Percentiles rank a stretch among this genome's conserved stretches.
These are phyloP conservation scores for Dolichopus griseipennis DNA, from an alignment of 2,888 invertebrate genomes.

Conservation along the genomic window DNA sequence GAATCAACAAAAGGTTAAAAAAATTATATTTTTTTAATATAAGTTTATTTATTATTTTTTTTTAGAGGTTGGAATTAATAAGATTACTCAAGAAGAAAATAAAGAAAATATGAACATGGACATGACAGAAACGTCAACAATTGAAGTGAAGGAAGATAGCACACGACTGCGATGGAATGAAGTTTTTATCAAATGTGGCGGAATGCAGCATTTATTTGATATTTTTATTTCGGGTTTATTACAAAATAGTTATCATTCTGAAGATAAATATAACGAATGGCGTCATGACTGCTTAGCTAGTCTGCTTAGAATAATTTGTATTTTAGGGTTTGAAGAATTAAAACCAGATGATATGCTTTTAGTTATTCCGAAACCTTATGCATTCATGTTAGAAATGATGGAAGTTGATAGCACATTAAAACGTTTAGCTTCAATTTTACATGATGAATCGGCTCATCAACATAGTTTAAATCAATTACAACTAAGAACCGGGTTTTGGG, in stretches of 20 bases:
- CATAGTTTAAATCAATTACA: constrained; percentile 57
- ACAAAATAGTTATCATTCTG: constrained; percentile 66
- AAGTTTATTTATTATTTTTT: neutral
- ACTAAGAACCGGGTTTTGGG: constrained; percentile 88
- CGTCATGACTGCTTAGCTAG: constrained; percentile 88
- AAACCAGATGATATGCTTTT: constrained; percentile 47
- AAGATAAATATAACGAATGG: constrained; percentile 59
- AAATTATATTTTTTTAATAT: neutral
- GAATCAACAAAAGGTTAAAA: constrained; percentile 11
- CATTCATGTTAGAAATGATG: constrained; percentile 67
- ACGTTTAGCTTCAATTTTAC: constrained; percentile 75
- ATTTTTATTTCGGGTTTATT: constrained; percentile 82
- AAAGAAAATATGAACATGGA: constrained; percentile 20
- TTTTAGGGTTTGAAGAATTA: constrained; percentile 63
- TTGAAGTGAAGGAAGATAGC: constrained; percentile 10
- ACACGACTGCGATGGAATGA: constrained; percentile 53
- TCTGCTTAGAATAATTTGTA: constrained; percentile 73
- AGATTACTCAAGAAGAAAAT: constrained; percentile 21
- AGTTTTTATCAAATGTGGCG: constrained; percentile 77
- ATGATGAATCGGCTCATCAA: constrained; percentile 66
- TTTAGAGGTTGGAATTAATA: constrained; percentile 12
- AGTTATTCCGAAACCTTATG: constrained; percentile 54
- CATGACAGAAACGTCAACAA: neutral
- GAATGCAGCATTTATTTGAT: constrained; percentile 77
- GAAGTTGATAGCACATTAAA: constrained; percentile 74